Base-by-base conservation (phyloP, 2,888 invertebrate species). In the Rhamnusium bicolor region DNA sequence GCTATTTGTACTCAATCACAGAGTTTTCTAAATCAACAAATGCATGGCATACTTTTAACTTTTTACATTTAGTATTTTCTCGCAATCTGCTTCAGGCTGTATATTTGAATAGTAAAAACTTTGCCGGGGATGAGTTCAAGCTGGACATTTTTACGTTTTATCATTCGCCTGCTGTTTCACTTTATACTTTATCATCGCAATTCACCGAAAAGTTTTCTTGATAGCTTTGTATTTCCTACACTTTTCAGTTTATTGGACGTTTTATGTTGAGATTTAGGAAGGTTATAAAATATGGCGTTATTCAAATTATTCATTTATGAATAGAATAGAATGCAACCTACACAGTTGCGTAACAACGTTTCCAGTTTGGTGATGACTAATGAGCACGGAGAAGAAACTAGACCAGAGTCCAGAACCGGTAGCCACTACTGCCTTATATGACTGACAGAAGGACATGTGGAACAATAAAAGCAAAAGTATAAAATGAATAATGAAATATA, bases 21-120 rank as follows among this genome's bases (percentile, higher is more conserved):
- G 18, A 40, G 46, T 21, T 21, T 40, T 61, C 61, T 19, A 32
- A 46, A 46, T 61, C 61, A 46, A 61, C 61, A 46, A 61, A 61
- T 61, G 61, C 46, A 58, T 32, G 46, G 46, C 40, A 61, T 16
- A 19, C 46, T 61, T 40, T 61, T 19, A 61, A 61, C 61, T 61
- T 61, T 58, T 46, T 40, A 21, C 46, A 46, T 61, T 61, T 61
- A 61, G 61, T 18, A 61, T 61, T 61, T 61, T 19, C 61, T 21
- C 19, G 61, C 61, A 46, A 46, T 19, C 12, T 21, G 21, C 21
- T 8, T 32, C 18, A 21, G 61, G n/a, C 40, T 62, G 14, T 29
- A 21, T 63, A 63, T 63, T 65, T 65, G 63, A 29, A 65, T 65
- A 49, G 63, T 18, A 29, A 18, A 29, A 65, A 65, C 51, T 65